Conservation (phyloP, 2,113 vertebrate species). For the Oryzias melastigma region DNA sequence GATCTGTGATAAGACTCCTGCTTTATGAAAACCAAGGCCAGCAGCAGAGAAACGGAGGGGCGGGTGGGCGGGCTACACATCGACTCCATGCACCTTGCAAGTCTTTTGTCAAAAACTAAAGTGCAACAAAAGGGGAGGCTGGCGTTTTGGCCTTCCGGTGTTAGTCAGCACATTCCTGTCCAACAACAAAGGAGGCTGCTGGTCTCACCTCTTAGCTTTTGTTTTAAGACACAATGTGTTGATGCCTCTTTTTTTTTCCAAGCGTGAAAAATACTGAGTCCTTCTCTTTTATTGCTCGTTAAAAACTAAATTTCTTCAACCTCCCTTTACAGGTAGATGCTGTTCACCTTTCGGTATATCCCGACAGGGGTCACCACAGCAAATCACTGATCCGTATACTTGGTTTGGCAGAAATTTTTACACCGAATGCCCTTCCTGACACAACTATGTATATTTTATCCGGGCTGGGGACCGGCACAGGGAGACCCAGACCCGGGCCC, state of each 20-base stretch:
- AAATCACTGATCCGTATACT: too few species aligned
- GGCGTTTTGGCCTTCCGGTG: conserved; percentile 56
- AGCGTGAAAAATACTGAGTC: conserved; percentile 40
- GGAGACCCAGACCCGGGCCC: too few species aligned
- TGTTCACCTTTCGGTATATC: too few species aligned
- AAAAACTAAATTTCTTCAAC: too few species aligned
- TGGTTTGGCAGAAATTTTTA: too few species aligned
- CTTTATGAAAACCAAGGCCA: conserved; percentile 38
- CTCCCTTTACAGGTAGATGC: too few species aligned
- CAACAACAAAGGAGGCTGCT: conserved; percentile 70
- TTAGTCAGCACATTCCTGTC: conserved; percentile 80
- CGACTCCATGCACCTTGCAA: conserved; percentile 30
- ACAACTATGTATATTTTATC: too few species aligned
- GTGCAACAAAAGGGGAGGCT: conserved; percentile 60
- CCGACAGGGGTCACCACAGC: too few species aligned
- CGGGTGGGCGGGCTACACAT: not conserved
- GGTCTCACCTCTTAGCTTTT: conserved; percentile 55
- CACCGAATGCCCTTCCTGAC: too few species aligned
- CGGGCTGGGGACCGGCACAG: too few species aligned
- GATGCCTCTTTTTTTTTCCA: conserved; percentile 54
- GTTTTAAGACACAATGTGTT: conserved; percentile 52
- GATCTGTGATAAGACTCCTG: conserved; percentile 46
- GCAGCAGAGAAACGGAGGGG: not conserved
- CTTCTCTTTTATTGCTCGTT: conserved; percentile 24
- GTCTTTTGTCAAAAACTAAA: conserved; percentile 44